Evolutionary conservation across 2,113 vertebrate genomes (phyloP), one percentile per base, ranked within the genome.

Genomic region (Castor canadensis): DNA sequence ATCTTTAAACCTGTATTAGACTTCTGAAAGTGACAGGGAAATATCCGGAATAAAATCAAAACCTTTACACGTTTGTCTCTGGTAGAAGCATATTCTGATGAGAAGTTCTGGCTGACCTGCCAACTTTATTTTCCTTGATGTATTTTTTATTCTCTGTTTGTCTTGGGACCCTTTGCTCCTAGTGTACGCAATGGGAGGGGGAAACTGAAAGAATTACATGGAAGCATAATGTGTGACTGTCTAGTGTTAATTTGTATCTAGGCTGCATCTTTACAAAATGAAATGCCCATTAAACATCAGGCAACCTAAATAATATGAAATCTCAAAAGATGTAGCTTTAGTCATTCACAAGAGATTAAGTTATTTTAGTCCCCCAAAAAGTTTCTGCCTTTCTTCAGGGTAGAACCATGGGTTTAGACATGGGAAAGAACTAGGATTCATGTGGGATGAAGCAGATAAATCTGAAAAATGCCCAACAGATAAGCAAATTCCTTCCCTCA

Each of bases 1-100:
- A 86, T 47, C 24, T 85, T 91, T 24, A 76, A 64, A 73, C 87
- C 58, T 87, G 11, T 8, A 69, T 58, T 84, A 73, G 13, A n/a
- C 22, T 71, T 82, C 30, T 32, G 43, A 67, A 71, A 6, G 28
- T 71, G 52, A 40, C n/a, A 67, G 12, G 83, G 38, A 92, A 89
- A 80, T 66, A 40, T 89, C 47, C 72, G 9, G 40, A 94, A 87
- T 58, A 58, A 95, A 95, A 91, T 0, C 43, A 81, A 89, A 73
- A 47, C 17, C 4, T n/a, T n/a, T 89, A 6, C 35, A 54, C 6
- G 2, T 89, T 49, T 79, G 30, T 17, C 16, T 69, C 35, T 60
- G 16, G 64, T 87, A 81, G 16, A 43, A 77, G 1, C 17, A 67
- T 17, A 60, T 49, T 86, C 64, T 83, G 54, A 60, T 66, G 24